Base-by-base conservation (phyloP, 2,888 invertebrate genomes). In the Acrobasis consociella region DNA sequence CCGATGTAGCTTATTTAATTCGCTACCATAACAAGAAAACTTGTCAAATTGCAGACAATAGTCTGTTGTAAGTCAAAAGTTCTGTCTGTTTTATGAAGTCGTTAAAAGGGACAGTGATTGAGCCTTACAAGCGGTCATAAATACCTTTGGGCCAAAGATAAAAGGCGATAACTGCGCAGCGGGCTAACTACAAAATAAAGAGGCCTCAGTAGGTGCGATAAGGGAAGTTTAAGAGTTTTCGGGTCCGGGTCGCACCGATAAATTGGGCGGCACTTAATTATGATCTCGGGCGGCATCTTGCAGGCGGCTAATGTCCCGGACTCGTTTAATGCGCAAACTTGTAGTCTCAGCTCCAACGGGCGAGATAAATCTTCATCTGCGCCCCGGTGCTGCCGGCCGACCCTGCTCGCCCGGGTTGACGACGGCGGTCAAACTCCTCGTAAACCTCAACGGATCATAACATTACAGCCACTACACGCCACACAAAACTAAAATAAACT, bases 221-320 rank as follows among this genome's bases (percentile, higher is more conserved):
- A 91, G 91, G 82, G 85, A 89, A 91, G 83, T 91, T 91, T 88
- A 87, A 87, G 89, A 89, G 89, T 91, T 90, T 86, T 85, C 80
- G 80, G 82, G 86, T 80, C 83, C 85, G 89, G 91, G 90, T 89
- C 91, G 89, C 82, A 79, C 91, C 92, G 89, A 92, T 92, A 92
- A 91, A 92, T 92, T 90, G 91, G 91, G 88, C 88, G 89, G 89
- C 91, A 91, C 90, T 92, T 92, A 92, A 92, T 92, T 92, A 92
- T 91, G 91, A 92, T 91, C 91, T 91, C 86, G 91, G 89, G 89
- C 88, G 90, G 92, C 91, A 91, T 91, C 91, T 92, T 91, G 91
- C 91, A 91, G 83, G 84, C 87, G 87, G 89, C 90, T 91, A 91
- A 91, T 91, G 91, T 89, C 85, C 88, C 90, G 86, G 89, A 91